Evolutionary conservation across 2,113 vertebrate species (phyloP).

Genomic region (Malaclemys terrapin): DNA sequence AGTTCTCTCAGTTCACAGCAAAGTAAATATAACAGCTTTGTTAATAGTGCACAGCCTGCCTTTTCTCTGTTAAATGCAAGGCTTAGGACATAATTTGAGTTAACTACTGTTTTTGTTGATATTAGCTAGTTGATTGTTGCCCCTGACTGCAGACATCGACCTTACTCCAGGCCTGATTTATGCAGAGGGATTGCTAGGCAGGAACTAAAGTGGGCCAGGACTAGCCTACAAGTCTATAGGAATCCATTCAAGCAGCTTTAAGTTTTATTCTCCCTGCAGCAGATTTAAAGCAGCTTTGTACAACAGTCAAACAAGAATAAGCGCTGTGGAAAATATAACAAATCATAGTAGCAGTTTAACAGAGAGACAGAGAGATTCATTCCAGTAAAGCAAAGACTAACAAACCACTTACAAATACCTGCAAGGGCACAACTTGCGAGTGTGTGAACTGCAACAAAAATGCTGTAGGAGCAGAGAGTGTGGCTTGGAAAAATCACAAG

Average conservation of each 20-base stretch:
- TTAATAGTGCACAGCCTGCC: constrained; percentile 57
- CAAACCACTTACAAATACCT: not conserved
- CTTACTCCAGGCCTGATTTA: not conserved
- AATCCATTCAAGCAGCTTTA: not conserved
- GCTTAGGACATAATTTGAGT: constrained; percentile 58
- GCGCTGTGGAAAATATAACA: constrained; percentile 71
- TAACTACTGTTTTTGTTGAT: constrained; percentile 36
- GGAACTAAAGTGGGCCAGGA: not conserved
- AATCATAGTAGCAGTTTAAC: constrained; percentile 43
- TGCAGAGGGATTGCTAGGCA: not conserved
- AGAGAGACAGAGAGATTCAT: not conserved
- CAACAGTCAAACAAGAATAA: constrained; percentile 53
- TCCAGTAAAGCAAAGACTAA: not conserved
- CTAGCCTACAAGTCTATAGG: not conserved
- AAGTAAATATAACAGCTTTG: constrained; percentile 75
- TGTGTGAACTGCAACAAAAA: not conserved
- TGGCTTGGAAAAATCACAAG: not conserved
- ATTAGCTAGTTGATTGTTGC: not conserved
- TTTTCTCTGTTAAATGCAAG: constrained; percentile 67
- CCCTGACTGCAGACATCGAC: not conserved
- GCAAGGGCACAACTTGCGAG: not conserved
- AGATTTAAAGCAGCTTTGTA: constrained; percentile 66
- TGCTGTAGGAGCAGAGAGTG: not conserved
- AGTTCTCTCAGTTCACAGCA: constrained; percentile 60
- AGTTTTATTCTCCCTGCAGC: constrained; percentile 57